Evolutionary conservation across 1,140 invertebrate species (phyloP), one percentile per base, ranked within the genome.

Genomic region (Steinernema feltiae): DNA sequence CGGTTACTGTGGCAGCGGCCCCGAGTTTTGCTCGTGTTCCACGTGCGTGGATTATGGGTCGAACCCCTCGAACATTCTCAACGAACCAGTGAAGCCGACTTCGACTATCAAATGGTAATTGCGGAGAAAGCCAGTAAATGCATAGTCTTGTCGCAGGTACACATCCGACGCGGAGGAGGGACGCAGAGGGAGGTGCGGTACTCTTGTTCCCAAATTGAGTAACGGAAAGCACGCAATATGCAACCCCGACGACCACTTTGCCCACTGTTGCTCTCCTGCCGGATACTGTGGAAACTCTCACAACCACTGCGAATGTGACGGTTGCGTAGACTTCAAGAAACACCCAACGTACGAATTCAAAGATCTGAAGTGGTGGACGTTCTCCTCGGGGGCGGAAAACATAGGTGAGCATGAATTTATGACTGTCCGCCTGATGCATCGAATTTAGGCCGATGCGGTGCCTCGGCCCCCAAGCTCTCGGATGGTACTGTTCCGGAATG

Each of bases 301-400:
- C 31, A 71, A 79, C 24, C 82, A 83, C 41, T 82, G 81, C 53
- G 76, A 80, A 72, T 82, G 82, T 48, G n/a, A 63, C 24, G 81
- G 81, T 0, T 82, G 81, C 80, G 46, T 82, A 1, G 81, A 82
- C 53, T 82, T 82, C 41, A 32, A 72, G 32, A 79, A 82, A 69
- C 74, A 76, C 31, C 72, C 73, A 17, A 73, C 77, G 12, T 78
- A 76, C 69, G 69, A 72, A 24, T 82, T 69, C n/a, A 77, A 76
- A 53, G 73, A 53, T 24, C 30, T 76, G 15, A 76, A 72, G 27
- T 83, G 82, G 82, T 83, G 82, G 82, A 83, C 81, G 1, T 83
- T 75, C 53, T 31, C 32, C 17, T 70, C 76, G 41, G 71, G 71
- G 48, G 73, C 82, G 24, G 78, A 82, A 17, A 81, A 83, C 30